phyloP scores from a whole-genome alignment of 2,113 vertebrate species.

The Psittacula cyanocephala region DNA sequence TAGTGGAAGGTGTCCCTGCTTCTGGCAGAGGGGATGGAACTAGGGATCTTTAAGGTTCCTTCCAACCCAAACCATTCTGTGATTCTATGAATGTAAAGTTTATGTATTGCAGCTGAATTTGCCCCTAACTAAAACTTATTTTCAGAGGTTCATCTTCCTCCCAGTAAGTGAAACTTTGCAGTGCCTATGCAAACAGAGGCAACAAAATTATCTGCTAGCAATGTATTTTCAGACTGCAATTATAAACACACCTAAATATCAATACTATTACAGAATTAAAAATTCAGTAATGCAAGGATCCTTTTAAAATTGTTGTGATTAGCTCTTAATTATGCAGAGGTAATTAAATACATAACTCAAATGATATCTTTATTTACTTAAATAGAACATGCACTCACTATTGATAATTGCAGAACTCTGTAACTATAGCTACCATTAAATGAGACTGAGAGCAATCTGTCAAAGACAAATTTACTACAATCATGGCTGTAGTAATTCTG shows the following conservation, averaged over 20 bases:
- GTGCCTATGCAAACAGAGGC: background rate
- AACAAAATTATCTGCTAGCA: background rate
- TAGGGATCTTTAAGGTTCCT: background rate
- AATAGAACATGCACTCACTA: background rate
- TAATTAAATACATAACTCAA: constrained; percentile 12
- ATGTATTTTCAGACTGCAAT: background rate
- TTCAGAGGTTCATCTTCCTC: background rate
- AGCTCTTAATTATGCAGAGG: background rate
- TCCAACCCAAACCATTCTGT: background rate
- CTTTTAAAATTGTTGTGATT: background rate
- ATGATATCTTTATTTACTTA: background rate
- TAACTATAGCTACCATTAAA: constrained; percentile 7
- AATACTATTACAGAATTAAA: background rate
- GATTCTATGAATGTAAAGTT: background rate
- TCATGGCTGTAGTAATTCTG: background rate
- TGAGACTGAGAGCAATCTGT: background rate
- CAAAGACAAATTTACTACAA: background rate
- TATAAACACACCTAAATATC: background rate
- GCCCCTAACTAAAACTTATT: background rate
- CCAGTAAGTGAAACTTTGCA: background rate
- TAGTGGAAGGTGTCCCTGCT: background rate
- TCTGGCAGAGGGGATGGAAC: background rate
- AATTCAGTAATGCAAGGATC: background rate
- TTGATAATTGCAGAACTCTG: background rate
- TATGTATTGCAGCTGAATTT: background rate